A percentile compares a stretch with the other conserved stretches of the same genome.
Evolutionary conservation across 2,797 vertebrate species (phyloP).

Genomic region (Alfaro cultratus): DNA sequence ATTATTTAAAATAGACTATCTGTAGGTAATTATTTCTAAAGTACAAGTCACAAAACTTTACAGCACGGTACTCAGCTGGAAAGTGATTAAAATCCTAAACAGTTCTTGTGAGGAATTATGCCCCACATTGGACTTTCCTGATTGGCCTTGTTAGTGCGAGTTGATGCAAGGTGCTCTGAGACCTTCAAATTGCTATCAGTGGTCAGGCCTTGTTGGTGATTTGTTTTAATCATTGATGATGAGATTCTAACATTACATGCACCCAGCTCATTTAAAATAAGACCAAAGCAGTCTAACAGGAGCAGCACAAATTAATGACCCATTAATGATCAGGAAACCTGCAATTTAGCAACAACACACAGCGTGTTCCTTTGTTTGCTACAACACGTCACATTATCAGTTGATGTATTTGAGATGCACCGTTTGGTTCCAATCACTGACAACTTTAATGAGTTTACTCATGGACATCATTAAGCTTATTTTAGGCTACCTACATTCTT

Average conservation of each 20-base stretch:
- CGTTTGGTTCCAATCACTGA: neutral
- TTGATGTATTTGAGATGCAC: neutral
- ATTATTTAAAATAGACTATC: neutral
- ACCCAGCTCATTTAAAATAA: neutral
- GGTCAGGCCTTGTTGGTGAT: conserved; percentile 1
- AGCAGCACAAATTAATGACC: neutral
- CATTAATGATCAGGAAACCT: conserved; percentile 1
- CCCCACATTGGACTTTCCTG: neutral
- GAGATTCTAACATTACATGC: neutral
- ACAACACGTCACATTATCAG: neutral
- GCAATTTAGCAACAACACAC: neutral
- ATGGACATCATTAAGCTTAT: neutral
- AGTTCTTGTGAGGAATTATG: neutral
- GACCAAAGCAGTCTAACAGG: neutral
- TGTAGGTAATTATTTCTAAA: neutral
- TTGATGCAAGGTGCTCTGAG: neutral
- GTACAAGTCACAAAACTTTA: neutral
- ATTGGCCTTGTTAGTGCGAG: neutral
- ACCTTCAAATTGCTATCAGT: conserved; percentile 3
- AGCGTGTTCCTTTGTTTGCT: neutral
- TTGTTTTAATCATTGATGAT: neutral
- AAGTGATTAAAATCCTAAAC: neutral
- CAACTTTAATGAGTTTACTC: neutral
- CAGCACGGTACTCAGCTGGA: neutral
- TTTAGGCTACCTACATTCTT: neutral